Percentiles rank a stretch among this genome's conserved stretches.
phyloP scores from a whole-genome alignment of 2,797 vertebrate genomes.

The Bryconaethiops microstoma region DNA sequence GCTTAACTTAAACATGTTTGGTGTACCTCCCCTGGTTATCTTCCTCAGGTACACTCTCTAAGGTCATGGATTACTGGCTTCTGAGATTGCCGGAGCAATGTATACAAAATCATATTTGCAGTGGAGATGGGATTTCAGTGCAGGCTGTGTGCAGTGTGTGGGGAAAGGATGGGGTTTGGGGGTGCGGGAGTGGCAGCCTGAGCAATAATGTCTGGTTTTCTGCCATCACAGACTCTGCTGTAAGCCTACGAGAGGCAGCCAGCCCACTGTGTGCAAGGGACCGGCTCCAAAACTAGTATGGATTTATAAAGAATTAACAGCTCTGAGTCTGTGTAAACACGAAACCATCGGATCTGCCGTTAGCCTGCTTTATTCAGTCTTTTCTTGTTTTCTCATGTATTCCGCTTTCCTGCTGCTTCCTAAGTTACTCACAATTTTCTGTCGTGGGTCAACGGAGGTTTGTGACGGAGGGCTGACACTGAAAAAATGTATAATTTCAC shows the following conservation, averaged over 20 bases:
- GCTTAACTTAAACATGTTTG: slow-evolving; percentile 19
- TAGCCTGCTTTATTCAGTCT: slow-evolving; percentile 30
- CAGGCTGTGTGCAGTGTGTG: slow-evolving; percentile 33
- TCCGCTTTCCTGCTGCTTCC: slow-evolving; percentile 5
- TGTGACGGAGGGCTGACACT: background rate
- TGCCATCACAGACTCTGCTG: slow-evolving; percentile 55
- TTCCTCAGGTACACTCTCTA: slow-evolving; percentile 10
- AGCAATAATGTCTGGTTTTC: slow-evolving; percentile 53
- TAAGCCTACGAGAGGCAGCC: slow-evolving; percentile 60
- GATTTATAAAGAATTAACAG: slow-evolving; percentile 57
- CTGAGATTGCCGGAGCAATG: slow-evolving; percentile 40
- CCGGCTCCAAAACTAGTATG: slow-evolving; percentile 44
- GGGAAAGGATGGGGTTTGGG: slow-evolving; percentile 5
- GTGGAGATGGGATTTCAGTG: slow-evolving; percentile 51
- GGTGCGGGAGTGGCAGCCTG: slow-evolving; percentile 47
- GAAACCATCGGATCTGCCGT: slow-evolving; percentile 40
- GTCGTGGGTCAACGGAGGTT: background rate
- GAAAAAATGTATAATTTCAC: background rate
- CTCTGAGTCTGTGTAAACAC: slow-evolving; percentile 56
- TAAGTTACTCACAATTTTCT: slow-evolving; percentile 8
- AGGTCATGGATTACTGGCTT: slow-evolving; percentile 43
- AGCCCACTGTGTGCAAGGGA: slow-evolving; percentile 42
- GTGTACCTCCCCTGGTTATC: slow-evolving; percentile 24
- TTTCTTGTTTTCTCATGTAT: slow-evolving; percentile 24
- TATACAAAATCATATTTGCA: slow-evolving; percentile 53